These are phyloP conservation scores for Bufotes viridis DNA, from an alignment of 2,797 vertebrate species.

Conservation along the genomic window DNA sequence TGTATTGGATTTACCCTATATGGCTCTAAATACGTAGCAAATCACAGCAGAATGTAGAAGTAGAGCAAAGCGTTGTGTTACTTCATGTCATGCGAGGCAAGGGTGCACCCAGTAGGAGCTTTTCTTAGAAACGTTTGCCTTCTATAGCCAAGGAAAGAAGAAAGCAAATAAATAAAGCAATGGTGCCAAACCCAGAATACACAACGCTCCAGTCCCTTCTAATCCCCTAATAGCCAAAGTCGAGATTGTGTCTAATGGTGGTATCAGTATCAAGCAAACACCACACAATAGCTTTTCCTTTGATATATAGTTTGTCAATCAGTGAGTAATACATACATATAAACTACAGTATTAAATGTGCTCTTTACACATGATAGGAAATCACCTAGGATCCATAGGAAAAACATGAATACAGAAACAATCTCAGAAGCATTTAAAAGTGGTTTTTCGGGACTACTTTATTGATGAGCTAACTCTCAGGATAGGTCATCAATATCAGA, in stretches of 20 bases:
- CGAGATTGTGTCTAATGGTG: not conserved
- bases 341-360: not conserved
- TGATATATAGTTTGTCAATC: not conserved
- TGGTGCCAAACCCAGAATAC: not conserved
- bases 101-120: not conserved
- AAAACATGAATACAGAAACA: too few relatives aligned
- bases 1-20: not conserved
- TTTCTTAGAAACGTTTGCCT: not conserved
- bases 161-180: not conserved
- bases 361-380: too few relatives aligned
- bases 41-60: not conserved
- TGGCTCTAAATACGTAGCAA: slow-evolving; percentile 1
- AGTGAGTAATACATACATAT: not conserved
- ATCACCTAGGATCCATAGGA: too few relatives aligned
- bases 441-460: too few relatives aligned
- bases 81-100: not conserved
- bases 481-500: too few relatives aligned
- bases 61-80: not conserved
- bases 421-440: too few relatives aligned
- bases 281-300: not conserved
- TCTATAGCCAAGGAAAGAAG: not conserved
- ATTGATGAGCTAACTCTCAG: too few relatives aligned
- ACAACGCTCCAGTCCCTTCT: not conserved
- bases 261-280: not conserved
- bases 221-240: slow-evolving; percentile 2